phyloP scores from a whole-genome alignment of 2,888 invertebrate genomes.

The Drosophila engyochracea region DNA sequence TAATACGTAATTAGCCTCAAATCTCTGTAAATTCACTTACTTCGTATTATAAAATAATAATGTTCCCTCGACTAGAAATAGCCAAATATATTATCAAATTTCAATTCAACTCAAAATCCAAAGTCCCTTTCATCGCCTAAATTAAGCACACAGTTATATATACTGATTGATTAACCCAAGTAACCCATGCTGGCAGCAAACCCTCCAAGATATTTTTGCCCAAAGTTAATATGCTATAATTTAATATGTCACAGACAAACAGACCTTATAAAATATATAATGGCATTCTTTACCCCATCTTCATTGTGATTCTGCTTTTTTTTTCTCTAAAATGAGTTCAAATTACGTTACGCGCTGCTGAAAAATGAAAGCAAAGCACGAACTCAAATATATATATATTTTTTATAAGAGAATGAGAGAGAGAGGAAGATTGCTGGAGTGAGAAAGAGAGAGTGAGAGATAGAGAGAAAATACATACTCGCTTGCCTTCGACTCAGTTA shows the following conservation, averaged over 20 bases:
- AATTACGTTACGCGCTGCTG: conserved; percentile 49
- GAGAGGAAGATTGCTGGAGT: background rate
- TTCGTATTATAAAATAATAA: background rate
- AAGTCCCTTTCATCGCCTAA: background rate
- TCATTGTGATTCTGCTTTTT: background rate
- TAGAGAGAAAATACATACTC: conserved; percentile 12
- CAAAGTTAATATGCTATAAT: conserved; percentile 64
- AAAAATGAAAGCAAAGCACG: conserved; percentile 53
- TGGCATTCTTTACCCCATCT: conserved; percentile 14
- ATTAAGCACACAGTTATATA: background rate
- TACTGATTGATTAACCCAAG: conserved; percentile 49
- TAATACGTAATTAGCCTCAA: background rate
- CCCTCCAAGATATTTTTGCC: conserved; percentile 13
- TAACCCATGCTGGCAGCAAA: background rate
- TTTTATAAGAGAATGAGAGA: conserved; percentile 2
- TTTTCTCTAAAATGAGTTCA: conserved; percentile 51
- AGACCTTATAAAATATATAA: conserved; percentile 22
- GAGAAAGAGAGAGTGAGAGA: conserved; percentile 3
- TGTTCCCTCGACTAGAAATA: background rate
- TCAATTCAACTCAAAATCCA: conserved; percentile 1
- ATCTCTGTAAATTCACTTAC: background rate
- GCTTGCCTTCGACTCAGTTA: conserved; percentile 49
- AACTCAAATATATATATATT: conserved; percentile 11
- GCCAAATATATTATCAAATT: conserved; percentile 28
- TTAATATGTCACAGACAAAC: conserved; percentile 33